Percentiles rank a stretch among this genome's conserved stretches.
Evolutionary conservation across 2,113 vertebrate genomes (phyloP).

Genomic region (human): DNA sequence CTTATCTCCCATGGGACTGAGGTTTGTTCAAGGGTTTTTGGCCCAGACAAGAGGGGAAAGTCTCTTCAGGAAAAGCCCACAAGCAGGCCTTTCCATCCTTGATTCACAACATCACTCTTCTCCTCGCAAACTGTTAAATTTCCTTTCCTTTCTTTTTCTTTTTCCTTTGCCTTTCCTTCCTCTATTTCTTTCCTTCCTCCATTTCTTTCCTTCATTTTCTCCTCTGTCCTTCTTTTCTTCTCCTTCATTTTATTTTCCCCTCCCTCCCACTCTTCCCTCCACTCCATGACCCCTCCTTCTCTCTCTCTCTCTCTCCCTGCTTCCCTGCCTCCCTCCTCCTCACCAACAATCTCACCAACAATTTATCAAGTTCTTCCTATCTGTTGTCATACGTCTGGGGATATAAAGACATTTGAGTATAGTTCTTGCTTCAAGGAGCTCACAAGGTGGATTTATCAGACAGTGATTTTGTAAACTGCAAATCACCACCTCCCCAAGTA

Average conservation of each 20-base stretch:
- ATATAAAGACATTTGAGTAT: not conserved
- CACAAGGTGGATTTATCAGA: not conserved
- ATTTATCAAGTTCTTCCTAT: not conserved
- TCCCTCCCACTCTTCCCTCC: rapidly evolving
- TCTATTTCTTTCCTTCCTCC: no score
- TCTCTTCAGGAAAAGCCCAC: not conserved
- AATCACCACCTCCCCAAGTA: not conserved
- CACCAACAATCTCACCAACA: not conserved
- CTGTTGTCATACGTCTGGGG: not conserved
- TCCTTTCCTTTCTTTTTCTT: not conserved
- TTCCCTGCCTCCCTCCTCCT: not conserved
- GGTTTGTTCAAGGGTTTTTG: not conserved
- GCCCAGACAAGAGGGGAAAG: not conserved
- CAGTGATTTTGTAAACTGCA: not conserved
- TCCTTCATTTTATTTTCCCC: rapidly evolving
- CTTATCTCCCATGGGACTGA: not conserved
- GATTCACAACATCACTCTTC: not conserved
- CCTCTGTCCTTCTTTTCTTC: no score
- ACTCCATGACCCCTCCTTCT: no score
- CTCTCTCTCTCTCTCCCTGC: not conserved
- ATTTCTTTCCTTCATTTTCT: not conserved
- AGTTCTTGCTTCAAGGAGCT: not conserved
- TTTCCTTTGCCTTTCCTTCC: not conserved
- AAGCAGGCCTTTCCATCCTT: not conserved
- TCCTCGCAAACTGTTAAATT: not conserved